Evolutionary conservation across 2,888 invertebrate genomes (phyloP), one percentile per base, ranked within the genome.

Genomic region (Caenorhabditis macrosperma): DNA sequence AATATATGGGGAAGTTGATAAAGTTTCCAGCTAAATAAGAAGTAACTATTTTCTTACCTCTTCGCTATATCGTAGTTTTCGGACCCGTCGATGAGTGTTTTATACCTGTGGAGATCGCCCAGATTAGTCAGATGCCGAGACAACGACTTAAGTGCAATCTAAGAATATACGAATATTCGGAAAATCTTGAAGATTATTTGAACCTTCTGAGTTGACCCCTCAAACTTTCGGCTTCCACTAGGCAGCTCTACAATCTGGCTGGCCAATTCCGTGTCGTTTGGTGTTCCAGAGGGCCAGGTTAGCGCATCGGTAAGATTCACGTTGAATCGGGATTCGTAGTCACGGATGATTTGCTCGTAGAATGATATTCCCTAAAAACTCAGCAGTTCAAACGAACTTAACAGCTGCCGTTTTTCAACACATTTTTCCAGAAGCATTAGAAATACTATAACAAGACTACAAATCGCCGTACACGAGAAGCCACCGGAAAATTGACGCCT

Each of bases 71-170:
- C 85, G 91, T 94, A 96, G 92, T 95, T 95, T 71, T 94, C 93
- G 0, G 94, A 94, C 48, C 94, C 94, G 76, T 91, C 91, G 74
- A 91, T 90, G 92, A 95, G 94, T 90, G 95, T 95, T 90, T 94
- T 94, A 91, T 98, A 98, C 76, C 97, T 93, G 15, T 95, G 94
- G 87, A 98, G 93, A 92, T 98, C 97, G 1, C 98, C 98, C 87
- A 97, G 93, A 90, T 94, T 95, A 60, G 97, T 93, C 86, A 95
- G 94, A 82, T 95, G 92, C 88, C 96, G 95, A 91, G 97, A 95
- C 94, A 85, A 95, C 93, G 91, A 96, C 93, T 81, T 82, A 15
- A 84, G 15, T 1, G 85, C 83, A 2, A 74, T 60, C 84, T 84
- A 41, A 10, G 54, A 66, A n/a, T 3, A 15, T 71, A 24, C 1